phyloP scores from a whole-genome alignment of 2,888 invertebrate species.

The Glaucopsyche alexis region DNA sequence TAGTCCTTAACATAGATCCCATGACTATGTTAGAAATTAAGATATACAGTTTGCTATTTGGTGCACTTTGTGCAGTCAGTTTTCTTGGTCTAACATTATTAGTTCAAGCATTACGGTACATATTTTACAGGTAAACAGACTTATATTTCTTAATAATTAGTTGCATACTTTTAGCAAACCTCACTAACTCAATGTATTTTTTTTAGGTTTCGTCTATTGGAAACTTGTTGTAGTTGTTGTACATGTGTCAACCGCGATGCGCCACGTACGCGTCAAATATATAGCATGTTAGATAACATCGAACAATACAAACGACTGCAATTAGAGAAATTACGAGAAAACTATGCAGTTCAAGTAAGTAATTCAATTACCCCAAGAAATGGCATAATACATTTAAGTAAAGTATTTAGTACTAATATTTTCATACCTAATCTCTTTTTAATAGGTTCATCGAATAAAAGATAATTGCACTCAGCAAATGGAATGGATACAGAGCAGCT shows the following conservation, averaged over 20 bases:
- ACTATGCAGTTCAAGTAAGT: slow-evolving; percentile 92
- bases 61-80: slow-evolving; percentile 87
- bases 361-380: not conserved
- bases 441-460: slow-evolving; percentile 91
- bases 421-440: slow-evolving; percentile 35
- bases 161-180: not conserved
- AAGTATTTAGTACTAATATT: not conserved
- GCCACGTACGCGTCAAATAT: slow-evolving; percentile 90
- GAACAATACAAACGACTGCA: slow-evolving; percentile 94
- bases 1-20: slow-evolving; percentile 91
- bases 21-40: slow-evolving; percentile 90
- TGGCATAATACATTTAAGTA: slow-evolving; percentile 21
- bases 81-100: slow-evolving; percentile 90
- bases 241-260: slow-evolving; percentile 84
- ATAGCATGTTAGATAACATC: slow-evolving; percentile 93
- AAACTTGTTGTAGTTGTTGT: slow-evolving; percentile 90
- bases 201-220: slow-evolving; percentile 85
- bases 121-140: slow-evolving; percentile 84
- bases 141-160: not conserved
- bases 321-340: slow-evolving; percentile 92
- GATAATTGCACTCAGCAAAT: slow-evolving; percentile 97
- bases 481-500: slow-evolving; percentile 96
- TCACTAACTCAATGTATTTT: not conserved
- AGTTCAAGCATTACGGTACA: slow-evolving; percentile 86
- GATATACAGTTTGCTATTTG: slow-evolving; percentile 90